These are phyloP conservation scores for Tenodera sinensis DNA, from an alignment of 2,888 invertebrate genomes.

Conservation along the genomic window DNA sequence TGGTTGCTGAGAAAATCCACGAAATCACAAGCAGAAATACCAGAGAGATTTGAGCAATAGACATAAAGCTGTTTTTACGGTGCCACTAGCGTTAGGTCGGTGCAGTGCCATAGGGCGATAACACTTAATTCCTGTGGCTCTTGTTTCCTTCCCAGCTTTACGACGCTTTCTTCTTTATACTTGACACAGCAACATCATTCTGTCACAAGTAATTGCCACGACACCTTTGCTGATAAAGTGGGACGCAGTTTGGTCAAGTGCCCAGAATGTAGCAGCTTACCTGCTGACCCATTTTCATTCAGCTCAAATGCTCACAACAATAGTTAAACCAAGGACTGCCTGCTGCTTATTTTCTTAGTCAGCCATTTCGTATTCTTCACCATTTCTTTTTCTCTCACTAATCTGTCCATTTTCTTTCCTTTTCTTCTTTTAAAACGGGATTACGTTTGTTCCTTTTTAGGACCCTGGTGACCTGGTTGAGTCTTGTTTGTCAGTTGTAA, in stretches of 20 bases:
- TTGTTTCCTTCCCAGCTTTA: neutral
- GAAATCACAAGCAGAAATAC: neutral
- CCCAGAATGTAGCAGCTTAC: neutral
- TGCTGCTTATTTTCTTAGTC: neutral
- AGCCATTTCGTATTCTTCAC: neutral
- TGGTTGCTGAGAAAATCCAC: neutral
- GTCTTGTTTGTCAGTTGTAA: neutral
- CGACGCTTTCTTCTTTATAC: neutral
- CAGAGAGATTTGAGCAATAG: neutral
- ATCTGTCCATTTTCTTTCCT: neutral
- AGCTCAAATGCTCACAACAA: neutral
- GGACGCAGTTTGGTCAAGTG: neutral
- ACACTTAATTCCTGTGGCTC: neutral
- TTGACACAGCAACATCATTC: neutral
- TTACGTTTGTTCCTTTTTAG: neutral
- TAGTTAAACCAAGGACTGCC: neutral
- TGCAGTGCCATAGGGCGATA: neutral
- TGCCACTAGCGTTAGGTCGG: neutral
- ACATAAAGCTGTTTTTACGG: neutral
- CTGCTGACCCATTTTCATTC: neutral
- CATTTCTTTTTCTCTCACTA: neutral
- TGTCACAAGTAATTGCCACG: neutral
- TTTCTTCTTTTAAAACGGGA: neutral
- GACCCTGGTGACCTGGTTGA: neutral
- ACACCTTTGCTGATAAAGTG: neutral